Evolutionary conservation across 2,797 vertebrate species (phyloP), one percentile per base, ranked within the genome.

Genomic region (Eptatretus atami): DNA sequence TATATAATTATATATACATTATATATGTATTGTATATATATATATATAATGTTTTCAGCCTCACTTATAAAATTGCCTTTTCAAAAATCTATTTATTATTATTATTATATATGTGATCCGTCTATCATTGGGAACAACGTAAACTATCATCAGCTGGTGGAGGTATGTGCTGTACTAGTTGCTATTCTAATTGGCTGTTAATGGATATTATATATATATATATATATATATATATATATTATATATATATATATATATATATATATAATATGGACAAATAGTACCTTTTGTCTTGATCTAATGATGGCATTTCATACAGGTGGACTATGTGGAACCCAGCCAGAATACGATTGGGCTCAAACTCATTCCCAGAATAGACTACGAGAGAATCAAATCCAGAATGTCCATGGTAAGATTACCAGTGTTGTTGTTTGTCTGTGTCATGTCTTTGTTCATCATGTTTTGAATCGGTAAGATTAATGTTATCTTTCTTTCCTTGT

Each of bases 311-410:
- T 44, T 44, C 31, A 44, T 44, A 44, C 70, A 94, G 87, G 87
- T 95, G 71, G 88, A 95, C 69, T 95, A 93, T 0, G 88, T 95
- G 66, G 88, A 95, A 71, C 86, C 86, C 1, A 95, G 88, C 69
- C 88, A 95, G 69, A 95, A 95, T 69, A 93, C 87, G 65, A 93
- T 95, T 69, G 93, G 86, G 1, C 76, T 95, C 66, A 95, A 95
- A 75, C 86, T 95, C 85, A 92, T 95, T 67, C 88, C 88, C 0
- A 79, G 88, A 6, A 86, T 95, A 1, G 88, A 95, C 68, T 80
- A 92, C 1, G 86, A 95, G 69, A 81, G 88, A 1, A 95, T 95
- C 76, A 92, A 95, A 70, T 86, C 82, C 63, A 80, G 82, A 54
- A 87, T 90, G 86, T 93, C 85, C 68, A 73, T 86, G 83, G 87